Evolutionary conservation across 1,140 invertebrate species (phyloP).

Genomic region (Pogonomyrmex californicus): DNA sequence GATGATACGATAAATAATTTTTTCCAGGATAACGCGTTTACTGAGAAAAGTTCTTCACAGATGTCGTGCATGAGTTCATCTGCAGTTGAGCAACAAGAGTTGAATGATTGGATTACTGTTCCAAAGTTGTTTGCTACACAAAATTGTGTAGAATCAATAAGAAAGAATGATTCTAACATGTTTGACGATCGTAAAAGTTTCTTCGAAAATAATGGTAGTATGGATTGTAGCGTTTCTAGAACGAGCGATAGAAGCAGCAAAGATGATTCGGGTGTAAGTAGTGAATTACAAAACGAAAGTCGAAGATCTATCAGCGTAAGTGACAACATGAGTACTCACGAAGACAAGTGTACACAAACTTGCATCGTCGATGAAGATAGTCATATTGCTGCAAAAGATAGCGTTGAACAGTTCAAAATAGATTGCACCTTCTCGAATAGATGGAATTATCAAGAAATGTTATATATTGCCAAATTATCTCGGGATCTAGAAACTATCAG

Average conservation of each 20-base stretch:
- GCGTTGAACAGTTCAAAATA: conserved; percentile 70
- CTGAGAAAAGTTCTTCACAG: background rate
- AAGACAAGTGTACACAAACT: conserved; percentile 58
- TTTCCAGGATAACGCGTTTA: background rate
- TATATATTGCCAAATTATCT: conserved; percentile 72
- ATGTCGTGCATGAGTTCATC: background rate
- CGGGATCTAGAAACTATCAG: conserved; percentile 76
- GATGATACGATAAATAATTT: background rate
- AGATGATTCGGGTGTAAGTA: conserved; percentile 81
- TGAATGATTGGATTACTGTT: background rate
- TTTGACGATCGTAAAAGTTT: background rate
- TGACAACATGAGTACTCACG: background rate
- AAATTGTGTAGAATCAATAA: background rate
- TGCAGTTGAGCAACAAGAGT: background rate
- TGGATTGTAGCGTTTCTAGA: conserved; percentile 8
- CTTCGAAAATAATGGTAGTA: background rate
- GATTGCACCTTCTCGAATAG: conserved; percentile 73
- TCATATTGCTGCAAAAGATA: background rate
- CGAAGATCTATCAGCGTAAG: conserved; percentile 39
- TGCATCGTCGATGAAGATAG: background rate
- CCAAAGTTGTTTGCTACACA: background rate
- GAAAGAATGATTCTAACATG: background rate
- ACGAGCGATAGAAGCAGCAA: conserved; percentile 72
- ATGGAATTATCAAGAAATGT: conserved; percentile 65
- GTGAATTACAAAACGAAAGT: conserved; percentile 44